Base-by-base conservation (phyloP, 2,888 invertebrate genomes). In the Ganaspis brasiliensis region DNA sequence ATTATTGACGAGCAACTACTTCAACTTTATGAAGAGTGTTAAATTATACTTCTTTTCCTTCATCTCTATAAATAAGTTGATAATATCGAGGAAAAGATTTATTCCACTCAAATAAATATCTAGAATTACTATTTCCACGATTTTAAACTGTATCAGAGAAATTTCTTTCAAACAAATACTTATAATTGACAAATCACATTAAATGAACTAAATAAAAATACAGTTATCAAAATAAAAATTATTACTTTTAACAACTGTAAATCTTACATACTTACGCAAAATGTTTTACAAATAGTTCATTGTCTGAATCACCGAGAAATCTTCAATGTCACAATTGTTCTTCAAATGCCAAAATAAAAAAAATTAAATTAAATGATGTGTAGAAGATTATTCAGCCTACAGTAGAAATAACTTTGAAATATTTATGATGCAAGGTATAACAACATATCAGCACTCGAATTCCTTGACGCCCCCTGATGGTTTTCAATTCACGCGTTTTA, bases 381-480 rank as follows among this genome's bases (percentile, higher is more conserved):
- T 9, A 24, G 67, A 67, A 67, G 67, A 67, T 24, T 67, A 75
- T 77, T 73, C 79, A 75, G 55, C 76, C 79, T 74, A 77, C 78
- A 73, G 52, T 19, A 8, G 75, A 72, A 74, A 67, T 72, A 56
- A 52, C 55, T 35, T 52, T 73, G 75, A 75, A 45, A 67, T 67
- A 67, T 67, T 67, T 57, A 73, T 77, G 61, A 75, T 40, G 74
- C 31, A 63, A 72, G 73, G 57, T 61, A 59, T 72, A 72, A 49
- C 61, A 16, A 56, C 75, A 35, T 63, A 70, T 70, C 77, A 74
- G 77, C 73, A 55, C 73, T 74, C 63, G 75, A 79, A 79, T 81
- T 81, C 79, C 81, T 52, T 12, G 67, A 79, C 81, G 81, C 81
- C 79, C 79, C 77, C 67, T 67, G 67, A 67, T 24, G 24, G 24